A percentile compares a stretch with the other conserved stretches of the same genome.
Conservation (phyloP, 2,888 invertebrate genomes). For the Napeogenes inachia region DNA sequence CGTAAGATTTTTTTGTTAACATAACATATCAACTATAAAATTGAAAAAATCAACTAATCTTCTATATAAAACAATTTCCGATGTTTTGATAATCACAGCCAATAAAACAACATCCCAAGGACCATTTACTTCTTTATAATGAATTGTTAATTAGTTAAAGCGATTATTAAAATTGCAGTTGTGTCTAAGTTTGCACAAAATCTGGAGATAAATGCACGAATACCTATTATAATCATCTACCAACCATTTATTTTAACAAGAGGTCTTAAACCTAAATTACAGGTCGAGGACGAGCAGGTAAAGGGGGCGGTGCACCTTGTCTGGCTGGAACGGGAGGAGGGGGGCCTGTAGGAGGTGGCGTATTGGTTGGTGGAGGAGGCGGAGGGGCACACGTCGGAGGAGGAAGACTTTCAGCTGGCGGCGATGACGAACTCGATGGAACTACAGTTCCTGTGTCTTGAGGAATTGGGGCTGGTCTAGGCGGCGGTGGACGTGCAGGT, state of each 20-base stretch:
- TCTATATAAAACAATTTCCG: background rate
- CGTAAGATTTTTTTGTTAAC: too few species aligned
- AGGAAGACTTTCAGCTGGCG: conserved; percentile 77
- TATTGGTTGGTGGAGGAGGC: conserved; percentile 48
- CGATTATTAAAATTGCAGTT: background rate
- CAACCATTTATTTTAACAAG: conserved; percentile 10
- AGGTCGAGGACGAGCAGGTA: conserved; percentile 79
- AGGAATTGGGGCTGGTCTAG: conserved; percentile 75
- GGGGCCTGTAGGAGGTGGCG: conserved; percentile 59
- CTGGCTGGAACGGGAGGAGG: conserved; percentile 76
- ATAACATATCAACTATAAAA: background rate
- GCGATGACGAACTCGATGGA: conserved; percentile 60
- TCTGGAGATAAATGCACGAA: background rate
- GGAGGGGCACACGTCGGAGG: conserved; percentile 82
- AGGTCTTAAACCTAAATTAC: conserved; percentile 27
- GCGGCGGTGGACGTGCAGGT: conserved; percentile 77
- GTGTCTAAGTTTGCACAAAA: background rate
- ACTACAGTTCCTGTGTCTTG: conserved; percentile 63
- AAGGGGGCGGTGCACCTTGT: conserved; percentile 80
- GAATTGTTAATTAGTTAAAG: background rate
- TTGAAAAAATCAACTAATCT: background rate
- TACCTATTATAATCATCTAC: conserved; percentile 1
- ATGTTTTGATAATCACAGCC: conserved; percentile 6
- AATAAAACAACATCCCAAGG: background rate
- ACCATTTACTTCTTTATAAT: background rate